Conservation (phyloP, 2,113 vertebrate genomes). For the Actenoides lindsayi region DNA sequence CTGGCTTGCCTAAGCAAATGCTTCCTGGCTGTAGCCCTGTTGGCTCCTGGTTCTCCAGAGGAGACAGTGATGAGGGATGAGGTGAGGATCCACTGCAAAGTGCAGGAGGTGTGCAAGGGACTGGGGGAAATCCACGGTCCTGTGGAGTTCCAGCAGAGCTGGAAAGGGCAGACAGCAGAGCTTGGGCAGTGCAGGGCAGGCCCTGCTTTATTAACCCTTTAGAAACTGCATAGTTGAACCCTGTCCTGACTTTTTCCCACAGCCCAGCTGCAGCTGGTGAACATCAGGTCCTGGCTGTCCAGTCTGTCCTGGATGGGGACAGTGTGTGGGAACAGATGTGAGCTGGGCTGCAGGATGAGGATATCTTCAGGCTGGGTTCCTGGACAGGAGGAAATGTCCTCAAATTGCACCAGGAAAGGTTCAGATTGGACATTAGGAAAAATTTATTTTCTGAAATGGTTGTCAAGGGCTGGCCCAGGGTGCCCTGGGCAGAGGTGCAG, state of each 20-base stretch:
- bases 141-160: background rate
- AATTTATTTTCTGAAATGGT: background rate
- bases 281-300: background rate
- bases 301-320: background rate
- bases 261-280: background rate
- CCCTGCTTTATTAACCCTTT: too few species aligned
- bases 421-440: background rate
- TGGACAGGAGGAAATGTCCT: background rate
- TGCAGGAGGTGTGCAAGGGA: too few species aligned
- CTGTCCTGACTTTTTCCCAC: background rate
- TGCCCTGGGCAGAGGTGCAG: background rate
- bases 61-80: background rate
- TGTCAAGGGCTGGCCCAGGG: background rate
- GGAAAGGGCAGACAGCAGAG: too few species aligned
- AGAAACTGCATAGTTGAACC: background rate
- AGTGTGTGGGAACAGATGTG: background rate
- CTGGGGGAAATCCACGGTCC: background rate
- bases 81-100: background rate
- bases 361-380: background rate
- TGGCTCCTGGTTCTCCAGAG: background rate
- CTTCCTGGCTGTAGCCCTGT: too few species aligned
- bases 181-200: background rate
- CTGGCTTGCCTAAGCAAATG: background rate
- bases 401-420: background rate
- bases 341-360: background rate